phyloP scores from a whole-genome alignment of 2,113 vertebrate genomes.

The Lophotis ruficrista region DNA sequence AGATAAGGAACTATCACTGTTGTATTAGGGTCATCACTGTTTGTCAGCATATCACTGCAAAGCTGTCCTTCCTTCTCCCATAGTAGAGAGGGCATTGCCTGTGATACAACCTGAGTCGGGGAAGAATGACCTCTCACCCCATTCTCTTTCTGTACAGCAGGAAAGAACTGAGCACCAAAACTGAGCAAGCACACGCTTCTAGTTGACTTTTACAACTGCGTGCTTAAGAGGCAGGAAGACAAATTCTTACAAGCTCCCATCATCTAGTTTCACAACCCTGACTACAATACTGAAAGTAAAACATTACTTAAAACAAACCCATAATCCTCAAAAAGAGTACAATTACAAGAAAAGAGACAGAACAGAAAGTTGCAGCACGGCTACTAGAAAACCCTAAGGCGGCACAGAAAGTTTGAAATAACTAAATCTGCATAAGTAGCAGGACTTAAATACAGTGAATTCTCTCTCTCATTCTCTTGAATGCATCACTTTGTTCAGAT shows the following conservation, averaged over 20 bases:
- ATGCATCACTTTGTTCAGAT: neutral
- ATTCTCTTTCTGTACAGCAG: neutral
- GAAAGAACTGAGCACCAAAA: neutral
- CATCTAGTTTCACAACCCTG: neutral
- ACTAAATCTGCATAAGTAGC: neutral
- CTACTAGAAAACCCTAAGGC: neutral
- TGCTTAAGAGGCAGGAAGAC: neutral
- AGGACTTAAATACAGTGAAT: neutral
- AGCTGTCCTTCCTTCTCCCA: neutral
- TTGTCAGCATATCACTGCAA: neutral
- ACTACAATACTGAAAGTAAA: neutral
- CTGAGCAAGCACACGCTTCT: neutral
- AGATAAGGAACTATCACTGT: neutral
- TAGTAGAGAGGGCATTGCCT: rapidly evolving
- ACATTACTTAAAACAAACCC: neutral
- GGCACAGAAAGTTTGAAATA: neutral
- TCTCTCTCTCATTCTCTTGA: neutral
- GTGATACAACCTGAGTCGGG: neutral
- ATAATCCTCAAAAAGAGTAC: neutral
- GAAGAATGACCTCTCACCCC: neutral
- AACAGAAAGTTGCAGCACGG: neutral
- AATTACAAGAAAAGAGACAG: neutral
- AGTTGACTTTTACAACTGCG: neutral
- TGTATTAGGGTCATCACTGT: neutral
- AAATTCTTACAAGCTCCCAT: neutral